Evolutionary conservation across 1,140 invertebrate genomes (phyloP).

Genomic region (Gonatopus flavifemur): DNA sequence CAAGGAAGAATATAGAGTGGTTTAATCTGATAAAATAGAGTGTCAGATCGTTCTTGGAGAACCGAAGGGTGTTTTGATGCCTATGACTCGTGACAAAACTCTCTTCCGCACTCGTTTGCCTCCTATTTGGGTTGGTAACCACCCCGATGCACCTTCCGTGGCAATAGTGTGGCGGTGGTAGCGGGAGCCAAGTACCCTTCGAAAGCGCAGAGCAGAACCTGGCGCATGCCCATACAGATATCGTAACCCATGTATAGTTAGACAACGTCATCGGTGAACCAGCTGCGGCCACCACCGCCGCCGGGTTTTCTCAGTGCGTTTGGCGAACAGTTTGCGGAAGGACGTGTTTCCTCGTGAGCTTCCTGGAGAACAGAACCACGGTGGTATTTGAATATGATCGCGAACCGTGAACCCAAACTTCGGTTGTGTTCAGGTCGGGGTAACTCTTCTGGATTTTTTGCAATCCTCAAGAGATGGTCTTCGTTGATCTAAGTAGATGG

Average conservation of each 20-base stretch:
- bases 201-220: slow-evolving; percentile 27
- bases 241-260: slow-evolving; percentile 39
- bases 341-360: slow-evolving; percentile 40
- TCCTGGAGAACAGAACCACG: slow-evolving; percentile 38
- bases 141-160: slow-evolving; percentile 23
- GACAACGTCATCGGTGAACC: slow-evolving; percentile 53
- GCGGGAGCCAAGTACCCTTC: slow-evolving; percentile 15
- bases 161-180: slow-evolving; percentile 7
- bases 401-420: no score
- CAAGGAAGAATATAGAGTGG: no score
- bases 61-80: neutral
- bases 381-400: slow-evolving; percentile 2
- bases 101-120: no score
- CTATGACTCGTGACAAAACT: no score
- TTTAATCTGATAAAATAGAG: no score
- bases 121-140: slow-evolving; percentile 5
- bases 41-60: neutral
- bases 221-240: slow-evolving; percentile 45
- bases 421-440: no score
- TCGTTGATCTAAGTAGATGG: no score
- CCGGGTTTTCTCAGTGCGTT: slow-evolving; percentile 55
- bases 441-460: no score
- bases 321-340: slow-evolving; percentile 57
- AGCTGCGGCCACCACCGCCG: no score
- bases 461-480: no score